Evolutionary conservation across 2,113 vertebrate species (phyloP).

Genomic region (Cervus canadensis): DNA sequence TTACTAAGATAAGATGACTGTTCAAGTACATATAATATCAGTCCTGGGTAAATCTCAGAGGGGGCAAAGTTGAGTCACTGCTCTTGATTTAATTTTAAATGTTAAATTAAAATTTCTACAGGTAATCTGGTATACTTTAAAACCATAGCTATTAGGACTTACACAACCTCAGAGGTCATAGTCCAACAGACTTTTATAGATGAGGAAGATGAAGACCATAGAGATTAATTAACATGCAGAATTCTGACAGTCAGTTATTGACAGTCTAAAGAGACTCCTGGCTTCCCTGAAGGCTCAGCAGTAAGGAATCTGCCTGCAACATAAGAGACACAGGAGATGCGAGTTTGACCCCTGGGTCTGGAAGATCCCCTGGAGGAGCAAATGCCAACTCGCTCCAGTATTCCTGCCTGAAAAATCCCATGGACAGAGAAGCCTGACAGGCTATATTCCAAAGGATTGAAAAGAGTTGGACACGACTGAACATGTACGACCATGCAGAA

Average conservation of each 20-base stretch:
- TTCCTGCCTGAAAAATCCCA: not conserved
- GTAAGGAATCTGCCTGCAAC: not conserved
- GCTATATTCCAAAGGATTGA: not conserved
- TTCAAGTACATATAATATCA: not conserved
- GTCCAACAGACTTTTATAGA: not conserved
- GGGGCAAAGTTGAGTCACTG: not conserved
- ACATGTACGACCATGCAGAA: not conserved
- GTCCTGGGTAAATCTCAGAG: not conserved
- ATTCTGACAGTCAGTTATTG: not conserved
- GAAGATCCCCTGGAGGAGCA: not conserved
- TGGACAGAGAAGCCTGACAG: not conserved
- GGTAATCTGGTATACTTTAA: not conserved
- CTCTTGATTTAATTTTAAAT: conserved; percentile 9
- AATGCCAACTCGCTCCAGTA: not conserved
- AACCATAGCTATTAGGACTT: not conserved
- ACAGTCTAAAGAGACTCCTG: not conserved
- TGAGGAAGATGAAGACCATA: not conserved
- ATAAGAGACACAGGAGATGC: not conserved
- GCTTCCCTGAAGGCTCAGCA: not conserved
- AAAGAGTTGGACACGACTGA: not conserved
- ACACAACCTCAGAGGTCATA: not conserved
- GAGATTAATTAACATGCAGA: not conserved
- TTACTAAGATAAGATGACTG: not conserved
- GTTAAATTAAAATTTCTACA: not conserved
- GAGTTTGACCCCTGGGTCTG: not conserved